These are phyloP conservation scores for Opisthograptis luteolata DNA, from an alignment of 2,888 invertebrate species.

Conservation along the genomic window DNA sequence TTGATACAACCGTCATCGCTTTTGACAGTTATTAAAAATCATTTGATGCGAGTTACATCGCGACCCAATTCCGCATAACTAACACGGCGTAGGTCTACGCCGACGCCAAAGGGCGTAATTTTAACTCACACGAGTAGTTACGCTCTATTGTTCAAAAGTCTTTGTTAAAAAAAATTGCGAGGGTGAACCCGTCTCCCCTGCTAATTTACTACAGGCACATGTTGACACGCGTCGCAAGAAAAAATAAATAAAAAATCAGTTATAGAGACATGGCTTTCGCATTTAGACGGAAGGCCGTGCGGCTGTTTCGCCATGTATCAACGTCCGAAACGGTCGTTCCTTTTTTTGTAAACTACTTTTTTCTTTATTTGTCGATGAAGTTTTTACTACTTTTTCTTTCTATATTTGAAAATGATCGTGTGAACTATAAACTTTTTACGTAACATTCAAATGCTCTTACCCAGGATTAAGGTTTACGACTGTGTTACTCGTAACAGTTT, in stretches of 20 bases:
- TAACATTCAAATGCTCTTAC: slow-evolving; percentile 60
- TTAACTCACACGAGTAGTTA: slow-evolving; percentile 79
- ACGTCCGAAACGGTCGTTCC: slow-evolving; percentile 55
- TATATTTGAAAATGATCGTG: slow-evolving; percentile 64
- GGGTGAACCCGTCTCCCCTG: slow-evolving; percentile 77
- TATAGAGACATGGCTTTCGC: slow-evolving; percentile 74
- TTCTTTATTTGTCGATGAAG: too few relatives aligned
- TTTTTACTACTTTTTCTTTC: slow-evolving; percentile 54
- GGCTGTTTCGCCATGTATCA: slow-evolving; percentile 47
- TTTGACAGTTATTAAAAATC: slow-evolving; percentile 11
- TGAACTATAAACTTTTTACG: slow-evolving; percentile 54
- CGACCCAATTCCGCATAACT: slow-evolving; percentile 11
- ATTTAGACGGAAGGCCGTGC: slow-evolving; percentile 60
- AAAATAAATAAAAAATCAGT: slow-evolving; percentile 72
- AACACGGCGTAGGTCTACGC: slow-evolving; percentile 38
- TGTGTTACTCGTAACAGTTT: slow-evolving; percentile 45
- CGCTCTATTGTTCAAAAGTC: slow-evolving; percentile 76
- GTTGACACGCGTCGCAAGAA: slow-evolving; percentile 78
- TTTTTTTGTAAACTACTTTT: background rate
- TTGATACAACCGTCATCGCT: background rate
- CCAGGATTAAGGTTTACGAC: slow-evolving; percentile 59
- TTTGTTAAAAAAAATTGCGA: slow-evolving; percentile 78
- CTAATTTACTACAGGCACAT: slow-evolving; percentile 82
- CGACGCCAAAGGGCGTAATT: slow-evolving; percentile 71
- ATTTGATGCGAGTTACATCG: background rate